These are phyloP conservation scores for Trichogramma evanescens DNA, from an alignment of 2,888 invertebrate genomes.

Conservation along the genomic window DNA sequence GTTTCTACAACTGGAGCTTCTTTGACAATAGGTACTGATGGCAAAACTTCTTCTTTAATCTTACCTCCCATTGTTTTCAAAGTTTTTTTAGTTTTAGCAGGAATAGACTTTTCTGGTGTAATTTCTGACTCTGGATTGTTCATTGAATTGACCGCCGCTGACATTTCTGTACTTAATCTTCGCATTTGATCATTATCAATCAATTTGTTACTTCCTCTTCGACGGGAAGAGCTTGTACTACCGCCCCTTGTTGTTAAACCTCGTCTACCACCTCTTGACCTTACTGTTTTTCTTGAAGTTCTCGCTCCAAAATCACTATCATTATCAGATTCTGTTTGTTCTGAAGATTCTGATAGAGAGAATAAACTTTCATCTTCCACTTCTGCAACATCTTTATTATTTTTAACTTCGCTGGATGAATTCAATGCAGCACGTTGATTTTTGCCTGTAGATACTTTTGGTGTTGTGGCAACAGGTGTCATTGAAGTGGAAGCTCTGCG, in stretches of 20 bases:
- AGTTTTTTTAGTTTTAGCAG: constrained; percentile 30
- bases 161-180: constrained; percentile 45
- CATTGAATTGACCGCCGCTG: constrained; percentile 45
- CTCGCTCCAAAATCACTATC: constrained; percentile 43
- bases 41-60: constrained; percentile 36
- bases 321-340: constrained; percentile 41
- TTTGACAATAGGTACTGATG: constrained; percentile 8
- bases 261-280: constrained; percentile 42
- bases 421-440: constrained; percentile 4
- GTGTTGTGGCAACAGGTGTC: constrained; percentile 8
- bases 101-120: constrained; percentile 26
- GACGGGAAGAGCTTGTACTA: constrained; percentile 33
- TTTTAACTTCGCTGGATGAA: constrained; percentile 9
- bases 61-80: constrained; percentile 30
- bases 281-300: constrained; percentile 34
- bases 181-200: constrained; percentile 43
- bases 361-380: constrained; percentile 30
- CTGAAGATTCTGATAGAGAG: constrained; percentile 39
- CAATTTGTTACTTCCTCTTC: constrained; percentile 40
- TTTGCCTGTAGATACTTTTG: constrained; percentile 11
- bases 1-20: constrained; percentile 25
- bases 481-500: constrained; percentile 18
- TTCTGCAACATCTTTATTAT: constrained; percentile 27
- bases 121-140: constrained; percentile 42
- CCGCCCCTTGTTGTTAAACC: constrained; percentile 44